Percentiles rank a stretch among this genome's conserved stretches.
phyloP scores from a whole-genome alignment of 2,888 invertebrate species.

The Sarcophaga carnaria region DNA sequence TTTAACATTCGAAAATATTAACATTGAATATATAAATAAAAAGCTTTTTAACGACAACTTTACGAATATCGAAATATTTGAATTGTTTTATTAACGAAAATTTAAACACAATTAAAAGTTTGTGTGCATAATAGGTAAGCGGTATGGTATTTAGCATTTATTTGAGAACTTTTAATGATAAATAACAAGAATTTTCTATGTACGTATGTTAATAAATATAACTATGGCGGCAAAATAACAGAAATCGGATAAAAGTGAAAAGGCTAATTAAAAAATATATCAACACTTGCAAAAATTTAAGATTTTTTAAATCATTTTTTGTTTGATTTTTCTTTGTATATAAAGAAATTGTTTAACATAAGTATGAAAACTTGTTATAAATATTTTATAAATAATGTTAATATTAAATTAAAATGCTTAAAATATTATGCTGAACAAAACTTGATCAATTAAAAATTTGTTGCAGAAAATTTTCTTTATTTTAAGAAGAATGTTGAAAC shows the following conservation, averaged over 20 bases:
- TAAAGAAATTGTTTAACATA: constrained; percentile 29
- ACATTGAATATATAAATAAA: background rate
- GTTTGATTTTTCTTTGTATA: constrained; percentile 31
- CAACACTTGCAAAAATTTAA: constrained; percentile 3
- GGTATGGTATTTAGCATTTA: background rate
- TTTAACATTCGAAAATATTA: background rate
- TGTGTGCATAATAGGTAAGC: background rate
- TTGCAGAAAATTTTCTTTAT: background rate
- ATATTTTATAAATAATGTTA: constrained; percentile 4
- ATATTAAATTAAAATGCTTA: background rate
- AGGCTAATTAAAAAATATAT: constrained; percentile 42
- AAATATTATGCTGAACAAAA: background rate
- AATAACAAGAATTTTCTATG: background rate
- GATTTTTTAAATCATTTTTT: constrained; percentile 3
- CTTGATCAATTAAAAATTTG: constrained; percentile 20
- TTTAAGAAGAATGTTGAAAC: background rate
- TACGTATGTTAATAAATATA: constrained; percentile 32
- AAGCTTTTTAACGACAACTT: constrained; percentile 2
- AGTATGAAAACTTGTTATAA: background rate
- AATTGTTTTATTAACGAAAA: background rate
- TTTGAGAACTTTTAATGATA: background rate
- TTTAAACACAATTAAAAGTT: background rate
- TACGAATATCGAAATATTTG: background rate
- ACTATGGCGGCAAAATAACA: constrained; percentile 54
- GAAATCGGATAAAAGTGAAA: constrained; percentile 1